A percentile compares a stretch with the other conserved stretches of the same genome.
phyloP scores from a whole-genome alignment of 2,888 invertebrate species.

The Ophioninae sp. region DNA sequence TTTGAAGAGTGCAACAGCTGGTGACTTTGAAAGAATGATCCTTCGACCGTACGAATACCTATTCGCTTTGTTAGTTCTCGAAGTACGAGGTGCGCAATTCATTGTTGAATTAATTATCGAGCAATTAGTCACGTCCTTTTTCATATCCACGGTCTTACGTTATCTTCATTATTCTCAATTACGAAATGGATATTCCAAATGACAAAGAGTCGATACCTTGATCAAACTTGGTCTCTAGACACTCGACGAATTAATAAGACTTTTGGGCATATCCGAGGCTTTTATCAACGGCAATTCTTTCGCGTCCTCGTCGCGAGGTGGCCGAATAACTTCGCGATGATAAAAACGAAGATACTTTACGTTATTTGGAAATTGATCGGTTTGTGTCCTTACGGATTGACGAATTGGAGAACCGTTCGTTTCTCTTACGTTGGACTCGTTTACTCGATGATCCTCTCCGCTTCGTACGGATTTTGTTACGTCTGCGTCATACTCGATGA shows the following conservation, averaged over 20 bases:
- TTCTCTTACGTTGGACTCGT: constrained; percentile 36
- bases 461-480: constrained; percentile 18
- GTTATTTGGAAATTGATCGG: constrained; percentile 47
- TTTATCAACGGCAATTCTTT: not conserved
- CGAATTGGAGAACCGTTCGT: constrained; percentile 9
- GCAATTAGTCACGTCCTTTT: constrained; percentile 12
- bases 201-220: constrained; percentile 20
- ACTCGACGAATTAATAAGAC: constrained; percentile 2
- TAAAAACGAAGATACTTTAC: constrained; percentile 27
- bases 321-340: not conserved
- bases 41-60: not conserved
- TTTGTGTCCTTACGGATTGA: constrained; percentile 42
- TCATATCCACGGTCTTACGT: not conserved
- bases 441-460: constrained; percentile 25
- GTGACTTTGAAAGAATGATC: not conserved
- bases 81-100: not conserved
- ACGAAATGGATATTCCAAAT: constrained; percentile 13
- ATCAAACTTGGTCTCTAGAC: constrained; percentile 13
- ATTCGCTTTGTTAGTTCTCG: not conserved
- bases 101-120: not conserved
- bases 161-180: not conserved
- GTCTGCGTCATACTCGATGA: not conserved
- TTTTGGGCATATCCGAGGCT: not conserved
- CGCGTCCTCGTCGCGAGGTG: not conserved
- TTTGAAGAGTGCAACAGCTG: not conserved